A percentile compares a stretch with the other conserved stretches of the same genome.
phyloP scores from a whole-genome alignment of 2,797 vertebrate species.

The Pangasius djambal region DNA sequence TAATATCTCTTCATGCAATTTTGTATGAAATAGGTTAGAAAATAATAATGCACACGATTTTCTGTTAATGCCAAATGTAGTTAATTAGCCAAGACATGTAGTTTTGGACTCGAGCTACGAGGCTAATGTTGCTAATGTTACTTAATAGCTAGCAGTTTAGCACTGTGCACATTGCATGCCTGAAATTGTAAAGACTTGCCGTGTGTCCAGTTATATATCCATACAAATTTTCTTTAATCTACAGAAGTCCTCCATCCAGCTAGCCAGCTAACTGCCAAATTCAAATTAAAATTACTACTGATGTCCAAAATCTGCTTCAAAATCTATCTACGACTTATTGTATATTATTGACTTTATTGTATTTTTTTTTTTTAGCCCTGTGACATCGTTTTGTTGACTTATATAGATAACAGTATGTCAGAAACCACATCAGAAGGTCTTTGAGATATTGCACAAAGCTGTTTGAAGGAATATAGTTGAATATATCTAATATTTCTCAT shows the following conservation, averaged over 20 bases:
- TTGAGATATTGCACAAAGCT: background rate
- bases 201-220: background rate
- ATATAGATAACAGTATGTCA: background rate
- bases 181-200: background rate
- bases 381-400: background rate
- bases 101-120: background rate
- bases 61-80: background rate
- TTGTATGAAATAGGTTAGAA: background rate
- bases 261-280: background rate
- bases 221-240: background rate
- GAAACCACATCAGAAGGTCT: background rate
- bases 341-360: too few relatives aligned
- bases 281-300: background rate
- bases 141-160: background rate
- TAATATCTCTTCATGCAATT: background rate
- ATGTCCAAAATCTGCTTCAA: background rate
- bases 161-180: too few relatives aligned
- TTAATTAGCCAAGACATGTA: background rate
- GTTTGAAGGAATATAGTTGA: background rate
- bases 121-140: background rate
- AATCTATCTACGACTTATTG: background rate
- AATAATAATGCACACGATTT: background rate
- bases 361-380: background rate
- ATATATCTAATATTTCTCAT: background rate
- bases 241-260: background rate